Evolutionary conservation across 2,888 invertebrate species (phyloP), one percentile per base, ranked within the genome.

Genomic region (Caenorhabditis sp.): DNA sequence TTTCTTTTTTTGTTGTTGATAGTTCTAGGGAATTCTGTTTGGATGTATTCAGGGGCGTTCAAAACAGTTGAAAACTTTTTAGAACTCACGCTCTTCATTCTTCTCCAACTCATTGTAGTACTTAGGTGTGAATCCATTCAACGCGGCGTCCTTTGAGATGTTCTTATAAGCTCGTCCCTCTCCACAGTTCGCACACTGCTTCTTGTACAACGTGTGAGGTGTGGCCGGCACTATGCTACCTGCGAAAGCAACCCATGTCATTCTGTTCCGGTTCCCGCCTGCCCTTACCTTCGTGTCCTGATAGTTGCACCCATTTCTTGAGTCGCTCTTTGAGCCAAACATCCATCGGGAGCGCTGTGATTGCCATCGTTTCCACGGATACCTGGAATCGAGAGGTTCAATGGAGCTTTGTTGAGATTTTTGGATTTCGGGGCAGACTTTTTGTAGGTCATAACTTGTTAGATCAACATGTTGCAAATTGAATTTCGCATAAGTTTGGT

Each of bases 91-190:
- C 88, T 93, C 93, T 38, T 92, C 92, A 70, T 93, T 93, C 82
- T 93, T 93, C 86, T 92, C 92, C 69, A 93, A 93, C 80, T 93
- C 93, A 56, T 93, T 87, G 87, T 92, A 92, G 87, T 93, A 94
- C 74, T 90, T 90, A 5, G 94, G 94, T 5, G 93, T 93, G 63
- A 93, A 86, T 31, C 91, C 91, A 47, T 76, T 59, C 7, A 91
- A 80, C 8, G 80, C 83, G 16, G 84, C 38, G 73, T 91, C 91
- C 35, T 80, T 80, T 84, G 82, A 93, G 85, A 88, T 88, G n/a
- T 76, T 84, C 68, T 92, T 90, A 82, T 94, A 94, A 0, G 93
- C 93, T 56, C 89, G 85, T 0, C 93, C 93, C 86, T 94, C 94
- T 70, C 91, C 91, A 85, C 92, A 93, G 75, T 93, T 93, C 35